phyloP scores from a whole-genome alignment of 2,888 invertebrate species.

The Miltochrista miniata region DNA sequence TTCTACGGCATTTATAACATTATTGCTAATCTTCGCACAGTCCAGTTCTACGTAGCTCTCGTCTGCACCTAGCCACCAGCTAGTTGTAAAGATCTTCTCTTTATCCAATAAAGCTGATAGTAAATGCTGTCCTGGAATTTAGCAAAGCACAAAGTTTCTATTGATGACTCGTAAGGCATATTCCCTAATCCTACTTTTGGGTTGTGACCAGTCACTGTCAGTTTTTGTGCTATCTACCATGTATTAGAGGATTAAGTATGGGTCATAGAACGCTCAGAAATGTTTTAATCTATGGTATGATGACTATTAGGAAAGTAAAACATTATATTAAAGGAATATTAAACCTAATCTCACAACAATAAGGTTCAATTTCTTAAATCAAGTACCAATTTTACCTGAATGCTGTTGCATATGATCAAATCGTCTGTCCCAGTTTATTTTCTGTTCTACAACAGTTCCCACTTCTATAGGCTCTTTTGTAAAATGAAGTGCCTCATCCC shows the following conservation, averaged over 20 bases:
- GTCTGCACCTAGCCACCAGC: slow-evolving; percentile 93
- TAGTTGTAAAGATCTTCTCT: slow-evolving; percentile 87
- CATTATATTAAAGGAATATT: too few species aligned
- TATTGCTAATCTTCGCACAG: slow-evolving; percentile 76
- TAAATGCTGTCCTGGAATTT: slow-evolving; percentile 89
- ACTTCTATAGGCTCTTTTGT: slow-evolving; percentile 83
- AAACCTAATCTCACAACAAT: neutral
- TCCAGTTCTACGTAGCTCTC: slow-evolving; percentile 89
- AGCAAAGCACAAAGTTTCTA: neutral
- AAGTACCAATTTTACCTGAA: slow-evolving; percentile 83
- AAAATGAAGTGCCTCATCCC: slow-evolving; percentile 89
- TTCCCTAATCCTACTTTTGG: too few species aligned
- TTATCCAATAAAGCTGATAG: slow-evolving; percentile 90
- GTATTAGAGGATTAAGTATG: too few species aligned
- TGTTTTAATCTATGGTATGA: too few species aligned
- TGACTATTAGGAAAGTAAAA: too few species aligned
- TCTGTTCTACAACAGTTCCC: slow-evolving; percentile 85
- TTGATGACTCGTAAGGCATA: too few species aligned
- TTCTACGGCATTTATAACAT: slow-evolving; percentile 83
- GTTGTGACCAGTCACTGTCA: too few species aligned
- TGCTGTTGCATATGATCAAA: slow-evolving; percentile 97
- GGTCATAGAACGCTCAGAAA: too few species aligned
- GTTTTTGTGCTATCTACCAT: too few species aligned
- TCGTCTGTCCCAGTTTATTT: slow-evolving; percentile 89
- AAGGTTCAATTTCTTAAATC: too few species aligned